phyloP scores from a whole-genome alignment of 1,140 invertebrate species.

The Saccostrea cuccullata region DNA sequence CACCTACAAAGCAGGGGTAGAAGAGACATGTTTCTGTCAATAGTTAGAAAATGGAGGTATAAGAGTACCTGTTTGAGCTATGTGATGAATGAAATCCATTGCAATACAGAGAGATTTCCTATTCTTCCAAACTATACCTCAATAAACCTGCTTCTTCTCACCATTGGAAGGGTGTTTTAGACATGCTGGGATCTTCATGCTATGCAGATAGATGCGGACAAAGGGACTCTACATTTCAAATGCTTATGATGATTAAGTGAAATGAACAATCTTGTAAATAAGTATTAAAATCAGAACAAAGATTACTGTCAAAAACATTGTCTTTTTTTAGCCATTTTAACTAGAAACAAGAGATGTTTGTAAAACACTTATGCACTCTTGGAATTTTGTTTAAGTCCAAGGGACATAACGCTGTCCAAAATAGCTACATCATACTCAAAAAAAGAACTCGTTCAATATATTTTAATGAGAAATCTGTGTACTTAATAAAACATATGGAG shows the following conservation, averaged over 20 bases:
- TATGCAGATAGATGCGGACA: neutral
- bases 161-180: neutral
- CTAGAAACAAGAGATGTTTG: too few species aligned
- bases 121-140: neutral
- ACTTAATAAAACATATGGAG: too few species aligned
- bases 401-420: too few species aligned
- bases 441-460: too few species aligned
- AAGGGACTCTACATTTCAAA: neutral
- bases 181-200: neutral
- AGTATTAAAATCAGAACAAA: neutral
- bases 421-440: too few species aligned
- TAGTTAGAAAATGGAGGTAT: slow-evolving; percentile 15
- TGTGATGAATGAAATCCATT: slow-evolving; percentile 2
- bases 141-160: too few species aligned
- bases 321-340: too few species aligned
- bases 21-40: slow-evolving; percentile 36
- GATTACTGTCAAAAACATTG: too few species aligned
- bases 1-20: slow-evolving; percentile 4
- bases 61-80: slow-evolving; percentile 9
- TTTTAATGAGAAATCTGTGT: too few species aligned
- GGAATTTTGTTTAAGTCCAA: too few species aligned
- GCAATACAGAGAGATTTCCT: neutral
- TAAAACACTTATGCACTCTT: too few species aligned
- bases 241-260: neutral
- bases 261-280: neutral